Base-by-base conservation (phyloP, 2,113 vertebrate genomes). In the Sylvia atricapilla region DNA sequence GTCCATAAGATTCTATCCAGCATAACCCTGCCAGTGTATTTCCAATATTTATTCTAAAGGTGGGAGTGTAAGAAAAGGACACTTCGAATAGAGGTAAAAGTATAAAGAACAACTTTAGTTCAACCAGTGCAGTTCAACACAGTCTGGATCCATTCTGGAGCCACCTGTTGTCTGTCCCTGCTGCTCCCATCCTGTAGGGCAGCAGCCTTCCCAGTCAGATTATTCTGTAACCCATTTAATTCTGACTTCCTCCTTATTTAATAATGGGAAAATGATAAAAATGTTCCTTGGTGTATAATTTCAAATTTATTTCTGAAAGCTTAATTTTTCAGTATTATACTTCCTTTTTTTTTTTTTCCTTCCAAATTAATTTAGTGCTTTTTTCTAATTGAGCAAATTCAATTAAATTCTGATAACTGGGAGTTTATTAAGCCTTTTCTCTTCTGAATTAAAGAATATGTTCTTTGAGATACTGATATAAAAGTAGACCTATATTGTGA, bases 311-410 rank as follows among this genome's bases (percentile, higher is more conserved):
- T 90, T 82, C 80, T 67, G 53, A 93, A 91, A 90, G 53, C 21
- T 79, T 91, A 69, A 33, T 86, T 88, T 93, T 94, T 47, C n/a
- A 33, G 13, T 75, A 69, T 81, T 87, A 37, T 78, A 90, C 37
- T 87, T 59, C 47, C 11, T 11, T 33, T 47, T 66, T 78, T 75
- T 53, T 81, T 72, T 59, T 62, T 2, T 3, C 2, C 6, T 31
- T 10, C 37, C 37, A 37, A 89, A 83, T 35, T 33, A 20, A 58
- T 53, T 50, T 74, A 89, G 41, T 56, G 12, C 4, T 62, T 87
- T 91, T 87, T 88, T 22, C 44, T 90, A 94, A 94, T 82, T 88
- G 75, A 94, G 68, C 9, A 91, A 94, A 88, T 95, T 95, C 78
- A 93, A 69, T 95, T 91, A 93, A 43, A 84, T 86, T 81, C 77